Evolutionary conservation across 2,113 vertebrate species (phyloP).

Genomic region (Oncorhynchus masou): DNA sequence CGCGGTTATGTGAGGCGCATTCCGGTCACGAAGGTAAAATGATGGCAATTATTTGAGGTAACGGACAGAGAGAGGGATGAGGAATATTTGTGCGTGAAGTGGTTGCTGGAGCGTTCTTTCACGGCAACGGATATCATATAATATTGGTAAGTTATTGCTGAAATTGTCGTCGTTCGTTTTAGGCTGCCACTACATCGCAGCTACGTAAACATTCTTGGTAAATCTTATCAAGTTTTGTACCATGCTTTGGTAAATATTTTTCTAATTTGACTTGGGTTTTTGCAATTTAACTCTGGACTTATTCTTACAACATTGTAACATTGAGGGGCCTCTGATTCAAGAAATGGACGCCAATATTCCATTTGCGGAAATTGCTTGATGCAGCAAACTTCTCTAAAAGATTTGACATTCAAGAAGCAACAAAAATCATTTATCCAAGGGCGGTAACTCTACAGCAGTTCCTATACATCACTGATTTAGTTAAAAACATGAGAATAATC

Average conservation of each 20-base stretch:
- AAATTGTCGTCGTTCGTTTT: neutral
- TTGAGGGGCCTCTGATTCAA: neutral
- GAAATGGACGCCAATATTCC: neutral
- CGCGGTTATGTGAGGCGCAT: slow-evolving; percentile 57
- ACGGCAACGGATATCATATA: slow-evolving; percentile 20
- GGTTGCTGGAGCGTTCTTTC: slow-evolving; percentile 14
- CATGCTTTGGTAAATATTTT: neutral
- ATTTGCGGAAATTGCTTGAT: slow-evolving; percentile 47
- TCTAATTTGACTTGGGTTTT: neutral
- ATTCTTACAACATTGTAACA: neutral
- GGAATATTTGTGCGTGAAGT: slow-evolving; percentile 50
- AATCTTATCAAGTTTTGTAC: neutral
- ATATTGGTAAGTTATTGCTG: slow-evolving; percentile 52
- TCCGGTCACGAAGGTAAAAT: slow-evolving; percentile 39
- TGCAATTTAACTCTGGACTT: neutral
- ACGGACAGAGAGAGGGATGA: slow-evolving; percentile 40
- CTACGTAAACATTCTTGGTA: neutral
- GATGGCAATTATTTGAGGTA: slow-evolving; percentile 44
- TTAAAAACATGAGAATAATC: neutral
- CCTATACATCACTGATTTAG: neutral
- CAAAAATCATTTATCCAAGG: neutral
- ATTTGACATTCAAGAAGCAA: slow-evolving; percentile 30
- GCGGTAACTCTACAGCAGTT: neutral
- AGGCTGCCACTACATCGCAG: neutral
- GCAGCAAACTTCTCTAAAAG: slow-evolving; percentile 38